A percentile compares a stretch with the other conserved stretches of the same genome.
These are phyloP conservation scores for Cebidichthys violaceus DNA, from an alignment of 2,113 vertebrate species.

Conservation along the genomic window DNA sequence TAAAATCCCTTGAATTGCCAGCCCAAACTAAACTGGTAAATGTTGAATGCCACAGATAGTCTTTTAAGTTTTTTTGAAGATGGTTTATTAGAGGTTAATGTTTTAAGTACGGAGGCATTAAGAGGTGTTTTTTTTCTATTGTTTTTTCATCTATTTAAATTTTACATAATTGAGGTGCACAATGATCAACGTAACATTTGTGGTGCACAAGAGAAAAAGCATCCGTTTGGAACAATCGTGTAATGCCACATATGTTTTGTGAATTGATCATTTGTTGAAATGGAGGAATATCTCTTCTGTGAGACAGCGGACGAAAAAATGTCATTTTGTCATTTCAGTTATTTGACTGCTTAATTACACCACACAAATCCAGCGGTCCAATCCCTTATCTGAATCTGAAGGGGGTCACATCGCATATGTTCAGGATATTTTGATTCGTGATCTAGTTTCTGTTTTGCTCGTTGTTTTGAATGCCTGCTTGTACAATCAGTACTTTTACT, in stretches of 20 bases:
- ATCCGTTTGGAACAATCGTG: background rate
- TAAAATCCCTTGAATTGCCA: background rate
- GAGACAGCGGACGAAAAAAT: no score
- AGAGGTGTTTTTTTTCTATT: background rate
- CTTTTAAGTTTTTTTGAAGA: background rate
- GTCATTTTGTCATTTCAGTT: background rate
- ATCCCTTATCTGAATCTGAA: background rate
- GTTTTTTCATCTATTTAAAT: background rate
- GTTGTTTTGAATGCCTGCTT: background rate
- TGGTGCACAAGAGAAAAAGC: background rate
- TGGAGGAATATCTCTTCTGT: background rate
- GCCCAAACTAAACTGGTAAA: background rate
- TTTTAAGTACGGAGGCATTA: background rate
- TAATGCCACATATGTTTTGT: background rate
- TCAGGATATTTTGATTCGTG: background rate
- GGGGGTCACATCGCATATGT: background rate
- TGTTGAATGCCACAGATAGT: background rate
- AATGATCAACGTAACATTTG: background rate
- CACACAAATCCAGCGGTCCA: background rate
- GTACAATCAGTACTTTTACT: slow-evolving; percentile 9
- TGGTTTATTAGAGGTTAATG: background rate
- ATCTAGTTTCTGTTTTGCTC: background rate
- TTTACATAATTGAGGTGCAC: background rate
- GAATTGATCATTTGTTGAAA: background rate
- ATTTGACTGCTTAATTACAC: background rate